A percentile compares a stretch with the other conserved stretches of the same genome.
Conservation (phyloP, 1,140 invertebrate species). For the Cydia pomonella region DNA sequence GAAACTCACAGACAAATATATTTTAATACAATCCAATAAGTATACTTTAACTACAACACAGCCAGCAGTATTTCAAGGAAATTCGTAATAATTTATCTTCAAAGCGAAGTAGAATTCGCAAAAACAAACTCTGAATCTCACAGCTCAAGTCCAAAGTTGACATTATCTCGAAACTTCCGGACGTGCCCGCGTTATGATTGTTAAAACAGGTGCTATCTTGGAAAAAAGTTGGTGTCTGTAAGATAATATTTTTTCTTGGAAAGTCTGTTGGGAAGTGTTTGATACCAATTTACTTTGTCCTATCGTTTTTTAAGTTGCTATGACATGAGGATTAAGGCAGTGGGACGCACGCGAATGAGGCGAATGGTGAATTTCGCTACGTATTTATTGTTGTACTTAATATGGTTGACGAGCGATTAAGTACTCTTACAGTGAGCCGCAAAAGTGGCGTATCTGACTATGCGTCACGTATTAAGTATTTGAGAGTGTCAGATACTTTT, state of each 20-base stretch:
- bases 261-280: neutral
- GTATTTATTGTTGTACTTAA: too few relatives aligned
- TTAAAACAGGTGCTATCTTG: neutral
- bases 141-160: neutral
- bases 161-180: conserved; percentile 9
- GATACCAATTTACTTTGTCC: neutral
- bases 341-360: too few relatives aligned
- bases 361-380: too few relatives aligned
- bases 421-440: too few relatives aligned
- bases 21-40: too few relatives aligned
- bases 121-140: conserved; percentile 9
- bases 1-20: too few relatives aligned
- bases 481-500: too few relatives aligned
- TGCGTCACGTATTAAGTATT: too few relatives aligned
- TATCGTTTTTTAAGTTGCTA: neutral
- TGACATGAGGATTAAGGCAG: neutral
- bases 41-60: too few relatives aligned
- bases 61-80: neutral
- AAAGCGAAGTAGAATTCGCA: neutral
- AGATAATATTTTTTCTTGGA: neutral
- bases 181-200: neutral
- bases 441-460: too few relatives aligned
- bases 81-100: neutral
- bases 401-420: too few relatives aligned
- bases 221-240: neutral